phyloP scores from a whole-genome alignment of 2,888 invertebrate genomes.

The Hirtodrosophila confusa region DNA sequence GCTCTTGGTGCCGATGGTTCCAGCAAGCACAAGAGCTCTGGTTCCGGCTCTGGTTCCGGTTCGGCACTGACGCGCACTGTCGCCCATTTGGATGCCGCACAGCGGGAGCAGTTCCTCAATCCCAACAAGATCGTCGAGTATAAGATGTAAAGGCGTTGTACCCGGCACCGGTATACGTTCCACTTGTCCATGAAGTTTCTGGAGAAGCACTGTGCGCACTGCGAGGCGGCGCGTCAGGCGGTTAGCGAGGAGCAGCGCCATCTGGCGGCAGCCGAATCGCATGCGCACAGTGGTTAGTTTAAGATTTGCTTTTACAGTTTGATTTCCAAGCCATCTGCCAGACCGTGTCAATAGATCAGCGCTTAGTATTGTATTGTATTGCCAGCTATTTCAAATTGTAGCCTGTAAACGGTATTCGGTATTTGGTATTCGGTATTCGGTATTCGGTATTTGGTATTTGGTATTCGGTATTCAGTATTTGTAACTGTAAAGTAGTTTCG shows the following conservation, averaged over 20 bases:
- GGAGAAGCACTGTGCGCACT: slow-evolving; percentile 81
- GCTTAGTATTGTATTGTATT: slow-evolving; percentile 27
- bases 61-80: slow-evolving; percentile 83
- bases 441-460: slow-evolving; percentile 17
- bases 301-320: slow-evolving; percentile 52
- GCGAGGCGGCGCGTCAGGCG: slow-evolving; percentile 72
- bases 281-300: slow-evolving; percentile 73
- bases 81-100: slow-evolving; percentile 83
- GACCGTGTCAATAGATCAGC: slow-evolving; percentile 32
- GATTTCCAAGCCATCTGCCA: slow-evolving; percentile 26
- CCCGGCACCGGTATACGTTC: slow-evolving; percentile 84
- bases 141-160: slow-evolving; percentile 84
- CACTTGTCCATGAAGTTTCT: slow-evolving; percentile 83
- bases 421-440: slow-evolving; percentile 35
- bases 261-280: slow-evolving; percentile 43
- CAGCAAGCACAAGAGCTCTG: slow-evolving; percentile 68
- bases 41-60: slow-evolving; percentile 49
- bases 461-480: slow-evolving; percentile 29
- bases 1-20: slow-evolving; percentile 21
- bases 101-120: slow-evolving; percentile 84
- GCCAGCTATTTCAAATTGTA: slow-evolving; percentile 23
- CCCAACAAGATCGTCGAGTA: slow-evolving; percentile 84
- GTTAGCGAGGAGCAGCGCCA: slow-evolving; percentile 67
- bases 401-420: slow-evolving; percentile 6
- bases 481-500: slow-evolving; percentile 72